Conservation (phyloP, 1,140 invertebrate genomes). For the Calephelis nemesis region DNA sequence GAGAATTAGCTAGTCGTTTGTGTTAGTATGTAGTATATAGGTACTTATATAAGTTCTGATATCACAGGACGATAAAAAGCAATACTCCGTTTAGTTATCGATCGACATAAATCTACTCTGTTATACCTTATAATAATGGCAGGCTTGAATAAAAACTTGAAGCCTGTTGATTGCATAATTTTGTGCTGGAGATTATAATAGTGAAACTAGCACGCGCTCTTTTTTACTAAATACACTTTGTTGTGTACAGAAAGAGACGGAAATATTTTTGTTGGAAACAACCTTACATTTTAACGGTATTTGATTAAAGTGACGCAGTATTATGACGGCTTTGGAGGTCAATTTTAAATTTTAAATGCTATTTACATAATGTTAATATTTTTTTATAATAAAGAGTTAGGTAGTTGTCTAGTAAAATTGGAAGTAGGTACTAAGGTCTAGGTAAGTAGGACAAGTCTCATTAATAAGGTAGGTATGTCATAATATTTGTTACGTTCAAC, state of each 20-base stretch:
- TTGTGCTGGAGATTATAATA: slow-evolving; percentile 8
- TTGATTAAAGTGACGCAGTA: not conserved
- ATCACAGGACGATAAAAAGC: too few species aligned
- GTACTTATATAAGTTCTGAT: too few species aligned
- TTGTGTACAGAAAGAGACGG: not conserved
- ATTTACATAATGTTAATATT: slow-evolving; percentile 6
- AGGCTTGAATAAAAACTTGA: slow-evolving; percentile 39
- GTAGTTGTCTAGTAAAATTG: too few species aligned
- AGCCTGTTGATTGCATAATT: slow-evolving; percentile 35
- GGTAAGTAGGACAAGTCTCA: too few species aligned
- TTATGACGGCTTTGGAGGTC: not conserved
- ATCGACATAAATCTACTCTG: slow-evolving; percentile 13
- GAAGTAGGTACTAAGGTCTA: too few species aligned
- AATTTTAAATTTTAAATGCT: slow-evolving; percentile 17
- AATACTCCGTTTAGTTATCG: not conserved
- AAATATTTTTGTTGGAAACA: not conserved
- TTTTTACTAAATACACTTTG: not conserved
- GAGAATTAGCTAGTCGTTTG: too few species aligned
- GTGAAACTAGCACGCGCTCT: not conserved
- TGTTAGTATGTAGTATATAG: too few species aligned
- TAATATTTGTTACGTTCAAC: too few species aligned
- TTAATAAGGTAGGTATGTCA: too few species aligned
- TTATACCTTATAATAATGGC: slow-evolving; percentile 36
- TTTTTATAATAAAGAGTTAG: too few species aligned
- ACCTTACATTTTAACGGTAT: slow-evolving; percentile 18